Base-by-base conservation (phyloP, 2,888 invertebrate genomes). In the Tachina fera region DNA sequence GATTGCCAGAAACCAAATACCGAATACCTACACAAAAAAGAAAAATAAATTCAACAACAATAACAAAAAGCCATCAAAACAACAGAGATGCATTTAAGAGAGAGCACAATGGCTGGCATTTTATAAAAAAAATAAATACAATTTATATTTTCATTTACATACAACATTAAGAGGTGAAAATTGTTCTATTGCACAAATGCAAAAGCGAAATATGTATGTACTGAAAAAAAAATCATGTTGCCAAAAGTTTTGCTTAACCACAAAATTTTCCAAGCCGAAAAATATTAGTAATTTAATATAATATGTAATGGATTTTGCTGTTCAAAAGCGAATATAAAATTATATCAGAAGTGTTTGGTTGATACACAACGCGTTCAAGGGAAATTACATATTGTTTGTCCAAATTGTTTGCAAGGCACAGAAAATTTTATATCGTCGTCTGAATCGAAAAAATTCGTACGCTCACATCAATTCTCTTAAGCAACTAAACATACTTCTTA, bases 1-100 rank as follows among this genome's bases (percentile, higher is more conserved):
- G 87, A 85, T 87, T 87, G 79, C 74, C 79, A 80, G 65, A 85
- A 87, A 79, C 84, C 77, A 85, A 84, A 75, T 56, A 68, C 61
- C 74, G 53, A 83, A 81, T 75, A 75, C 53, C 22, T 79, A 67
- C 31, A 31, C 2, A 31, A 72, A 76, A 53, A n/a, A 75, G 16
- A 58, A 81, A n/a, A 16, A 45, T 13, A 61, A 45, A 1, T 6
- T 56, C 9, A 68, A 47, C 56, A 31, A 51, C 63, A 79, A 14
- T 10, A 74, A 14, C 61, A 47, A 76, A 76, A 74, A 49, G 19
- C 58, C n/a, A 60, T 60, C 13, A 75, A 61, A 81, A 70, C 51
- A 82, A 79, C 47, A 71, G 63, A 81, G 68, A 13, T 68, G 45
- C 81, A 75, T 75, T 72, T 65, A 72, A 13, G 31, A 72, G 61